Evolutionary conservation across 1,140 invertebrate genomes (phyloP).

Genomic region (Aphaenogaster rudis): DNA sequence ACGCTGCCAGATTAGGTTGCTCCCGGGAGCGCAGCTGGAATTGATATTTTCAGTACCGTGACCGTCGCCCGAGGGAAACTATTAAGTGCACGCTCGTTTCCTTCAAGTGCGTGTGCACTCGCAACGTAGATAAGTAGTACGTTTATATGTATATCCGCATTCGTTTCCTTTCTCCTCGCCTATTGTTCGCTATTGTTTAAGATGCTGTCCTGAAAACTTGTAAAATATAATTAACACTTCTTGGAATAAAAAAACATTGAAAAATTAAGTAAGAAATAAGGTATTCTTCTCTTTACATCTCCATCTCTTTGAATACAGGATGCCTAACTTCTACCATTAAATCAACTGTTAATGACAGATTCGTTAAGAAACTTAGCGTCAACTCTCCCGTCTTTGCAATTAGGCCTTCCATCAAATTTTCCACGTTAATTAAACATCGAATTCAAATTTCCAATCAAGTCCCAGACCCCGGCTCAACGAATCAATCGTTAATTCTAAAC

Average conservation of each 20-base stretch:
- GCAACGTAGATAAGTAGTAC: not conserved
- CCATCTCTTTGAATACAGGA: not conserved
- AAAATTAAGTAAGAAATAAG: not conserved
- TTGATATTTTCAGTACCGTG: conserved; percentile 62
- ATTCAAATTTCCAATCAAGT: conserved; percentile 47
- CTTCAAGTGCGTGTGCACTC: conserved; percentile 37
- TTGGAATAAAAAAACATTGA: not conserved
- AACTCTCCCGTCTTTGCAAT: conserved; percentile 31
- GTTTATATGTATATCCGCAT: not conserved
- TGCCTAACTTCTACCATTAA: conserved; percentile 1
- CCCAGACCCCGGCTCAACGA: not conserved
- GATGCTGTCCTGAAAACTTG: not conserved
- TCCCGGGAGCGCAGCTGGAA: conserved; percentile 59
- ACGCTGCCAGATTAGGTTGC: conserved; percentile 61
- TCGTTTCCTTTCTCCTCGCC: not conserved
- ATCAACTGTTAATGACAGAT: conserved; percentile 45
- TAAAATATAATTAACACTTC: not conserved
- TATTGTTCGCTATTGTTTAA: not conserved
- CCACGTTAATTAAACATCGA: conserved; percentile 38
- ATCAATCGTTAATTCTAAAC: conserved; percentile 16
- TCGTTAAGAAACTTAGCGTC: conserved; percentile 24
- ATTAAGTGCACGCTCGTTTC: conserved; percentile 57
- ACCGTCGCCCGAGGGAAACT: conserved; percentile 48
- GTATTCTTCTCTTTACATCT: not conserved
- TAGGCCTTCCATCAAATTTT: conserved; percentile 37